A percentile compares a stretch with the other conserved stretches of the same genome.
Conservation (phyloP, 2,113 vertebrate species). For the Paramisgurnus dabryanus region DNA sequence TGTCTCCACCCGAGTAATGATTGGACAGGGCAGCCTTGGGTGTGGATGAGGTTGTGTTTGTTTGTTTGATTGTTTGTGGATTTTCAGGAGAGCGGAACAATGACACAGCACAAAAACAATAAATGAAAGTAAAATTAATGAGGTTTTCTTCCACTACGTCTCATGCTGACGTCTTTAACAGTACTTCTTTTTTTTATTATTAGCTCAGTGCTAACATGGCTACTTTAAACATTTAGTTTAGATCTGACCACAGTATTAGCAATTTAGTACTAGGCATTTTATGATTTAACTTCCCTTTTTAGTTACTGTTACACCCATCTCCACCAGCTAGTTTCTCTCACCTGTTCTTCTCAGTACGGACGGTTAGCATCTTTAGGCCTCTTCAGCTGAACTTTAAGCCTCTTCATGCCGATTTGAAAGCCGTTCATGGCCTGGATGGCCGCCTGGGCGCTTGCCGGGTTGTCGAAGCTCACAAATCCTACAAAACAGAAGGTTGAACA, state of each 20-base stretch:
- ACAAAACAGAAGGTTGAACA: neutral
- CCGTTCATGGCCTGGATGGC: slow-evolving; percentile 98
- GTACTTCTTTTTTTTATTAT: neutral
- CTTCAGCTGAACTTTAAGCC: slow-evolving; percentile 95
- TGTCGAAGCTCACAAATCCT: slow-evolving; percentile 97
- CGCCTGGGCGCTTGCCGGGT: slow-evolving; percentile 91
- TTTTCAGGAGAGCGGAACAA: slow-evolving; percentile 73
- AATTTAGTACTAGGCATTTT: neutral
- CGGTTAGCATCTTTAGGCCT: slow-evolving; percentile 93
- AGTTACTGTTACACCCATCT: too few species aligned
- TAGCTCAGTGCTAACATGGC: neutral
- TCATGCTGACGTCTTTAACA: slow-evolving; percentile 10
- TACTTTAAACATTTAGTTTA: neutral
- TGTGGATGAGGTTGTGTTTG: slow-evolving; percentile 65
- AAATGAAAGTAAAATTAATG: slow-evolving; percentile 74
- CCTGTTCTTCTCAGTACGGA: slow-evolving; percentile 77
- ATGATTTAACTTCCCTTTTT: neutral
- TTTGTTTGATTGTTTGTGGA: slow-evolving; percentile 60
- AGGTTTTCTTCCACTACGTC: slow-evolving; percentile 26
- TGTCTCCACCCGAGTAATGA: slow-evolving; percentile 81
- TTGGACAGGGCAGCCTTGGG: slow-evolving; percentile 77
- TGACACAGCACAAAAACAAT: slow-evolving; percentile 80
- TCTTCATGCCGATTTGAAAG: slow-evolving; percentile 97
- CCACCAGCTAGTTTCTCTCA: neutral
- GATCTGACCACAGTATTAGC: slow-evolving; percentile 11